Conservation (phyloP, 2,797 vertebrate species). For the Caiman crocodilus region DNA sequence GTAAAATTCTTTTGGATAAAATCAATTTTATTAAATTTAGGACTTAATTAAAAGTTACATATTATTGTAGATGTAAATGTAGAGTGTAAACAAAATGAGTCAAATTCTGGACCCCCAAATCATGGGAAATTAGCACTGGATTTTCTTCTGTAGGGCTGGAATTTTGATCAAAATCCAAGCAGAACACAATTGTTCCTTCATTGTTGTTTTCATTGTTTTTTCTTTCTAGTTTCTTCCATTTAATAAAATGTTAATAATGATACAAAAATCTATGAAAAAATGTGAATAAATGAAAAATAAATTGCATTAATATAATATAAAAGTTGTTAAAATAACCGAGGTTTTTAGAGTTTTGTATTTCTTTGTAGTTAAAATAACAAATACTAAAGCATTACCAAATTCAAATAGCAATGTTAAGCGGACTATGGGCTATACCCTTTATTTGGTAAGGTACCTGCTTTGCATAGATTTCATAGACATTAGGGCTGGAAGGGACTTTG, state of each 20-base stretch:
- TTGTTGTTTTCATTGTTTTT: neutral
- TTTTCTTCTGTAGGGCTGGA: neutral
- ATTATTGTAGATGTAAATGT: neutral
- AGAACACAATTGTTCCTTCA: neutral
- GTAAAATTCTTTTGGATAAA: neutral
- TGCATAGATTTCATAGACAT: too few relatives aligned
- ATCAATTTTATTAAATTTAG: neutral
- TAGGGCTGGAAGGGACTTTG: too few relatives aligned
- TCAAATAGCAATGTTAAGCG: neutral
- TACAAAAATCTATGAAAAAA: neutral
- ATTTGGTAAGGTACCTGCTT: neutral
- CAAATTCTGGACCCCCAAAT: neutral
- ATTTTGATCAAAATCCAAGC: neutral
- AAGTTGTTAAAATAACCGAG: neutral
- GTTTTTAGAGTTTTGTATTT: too few relatives aligned
- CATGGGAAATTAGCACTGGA: neutral
- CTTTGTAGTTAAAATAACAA: neutral
- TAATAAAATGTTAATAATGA: neutral
- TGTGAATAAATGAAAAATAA: neutral
- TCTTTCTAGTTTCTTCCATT: neutral
- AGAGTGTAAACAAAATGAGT: neutral
- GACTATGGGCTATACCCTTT: neutral
- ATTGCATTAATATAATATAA: neutral
- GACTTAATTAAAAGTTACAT: neutral
- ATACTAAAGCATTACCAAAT: neutral